These are phyloP conservation scores for Scophthalmus maximus DNA, from an alignment of 2,113 vertebrate genomes.

Conservation along the genomic window DNA sequence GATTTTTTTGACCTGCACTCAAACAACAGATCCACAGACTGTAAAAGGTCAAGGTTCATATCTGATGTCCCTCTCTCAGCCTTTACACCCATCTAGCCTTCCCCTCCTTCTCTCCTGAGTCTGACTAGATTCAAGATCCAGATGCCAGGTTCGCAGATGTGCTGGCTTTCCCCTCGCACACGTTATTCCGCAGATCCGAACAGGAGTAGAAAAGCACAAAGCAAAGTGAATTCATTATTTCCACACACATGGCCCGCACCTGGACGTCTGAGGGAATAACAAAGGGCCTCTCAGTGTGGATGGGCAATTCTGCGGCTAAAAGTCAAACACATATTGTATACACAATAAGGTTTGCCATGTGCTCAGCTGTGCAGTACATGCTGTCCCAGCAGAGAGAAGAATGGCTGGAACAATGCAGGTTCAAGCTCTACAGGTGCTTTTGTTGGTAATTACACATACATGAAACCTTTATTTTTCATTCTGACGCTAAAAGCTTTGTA, in stretches of 20 bases:
- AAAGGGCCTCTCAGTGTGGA: constrained; percentile 56
- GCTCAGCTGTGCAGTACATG: constrained; percentile 29
- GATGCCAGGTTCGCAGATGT: constrained; percentile 68
- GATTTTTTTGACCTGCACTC: not conserved
- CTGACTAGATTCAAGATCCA: constrained; percentile 12
- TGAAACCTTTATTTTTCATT: constrained; percentile 9
- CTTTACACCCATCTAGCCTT: not conserved
- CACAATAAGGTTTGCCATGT: constrained; percentile 55
- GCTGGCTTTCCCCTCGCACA: constrained; percentile 53
- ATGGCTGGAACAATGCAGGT: constrained; percentile 11
- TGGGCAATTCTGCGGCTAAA: constrained; percentile 49
- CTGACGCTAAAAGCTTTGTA: not conserved
- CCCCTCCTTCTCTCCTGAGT: not conserved
- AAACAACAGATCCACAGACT: not conserved
- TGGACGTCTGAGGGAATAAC: constrained; percentile 60
- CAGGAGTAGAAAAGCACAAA: constrained; percentile 37
- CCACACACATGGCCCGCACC: constrained; percentile 65
- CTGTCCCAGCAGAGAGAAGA: constrained; percentile 36
- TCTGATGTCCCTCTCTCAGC: constrained; percentile 11
- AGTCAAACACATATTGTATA: constrained; percentile 54
- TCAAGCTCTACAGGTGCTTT: constrained; percentile 10
- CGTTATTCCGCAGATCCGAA: constrained; percentile 35
- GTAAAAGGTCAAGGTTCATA: constrained; percentile 14
- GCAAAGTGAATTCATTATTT: constrained; percentile 47
- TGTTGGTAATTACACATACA: not conserved